Evolutionary conservation across 2,113 vertebrate species (phyloP).

Genomic region (Phycodurus eques): DNA sequence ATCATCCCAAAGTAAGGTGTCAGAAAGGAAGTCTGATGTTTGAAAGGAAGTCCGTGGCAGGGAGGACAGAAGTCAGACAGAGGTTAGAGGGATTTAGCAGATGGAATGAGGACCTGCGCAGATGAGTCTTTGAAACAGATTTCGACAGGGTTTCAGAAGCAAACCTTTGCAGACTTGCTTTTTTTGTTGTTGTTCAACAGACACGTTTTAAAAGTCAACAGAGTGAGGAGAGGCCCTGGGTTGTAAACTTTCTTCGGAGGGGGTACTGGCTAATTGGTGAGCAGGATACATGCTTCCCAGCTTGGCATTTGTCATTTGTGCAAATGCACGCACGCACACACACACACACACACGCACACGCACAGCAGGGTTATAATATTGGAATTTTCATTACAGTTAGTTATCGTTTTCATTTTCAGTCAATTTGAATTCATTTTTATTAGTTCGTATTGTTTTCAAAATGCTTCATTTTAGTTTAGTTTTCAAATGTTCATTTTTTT

Average conservation of each 20-base stretch:
- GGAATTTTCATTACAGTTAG: no score
- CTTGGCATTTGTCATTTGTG: no score
- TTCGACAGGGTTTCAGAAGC: constrained; percentile 56
- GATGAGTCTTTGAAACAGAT: constrained; percentile 63
- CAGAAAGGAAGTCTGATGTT: constrained; percentile 14
- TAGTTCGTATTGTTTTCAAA: no score
- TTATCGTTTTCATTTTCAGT: no score
- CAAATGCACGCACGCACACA: no score
- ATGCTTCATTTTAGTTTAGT: no score
- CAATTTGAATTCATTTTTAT: no score
- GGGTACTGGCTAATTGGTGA: not conserved
- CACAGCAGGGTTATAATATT: no score
- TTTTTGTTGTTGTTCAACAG: constrained; percentile 21
- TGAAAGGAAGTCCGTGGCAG: constrained; percentile 3
- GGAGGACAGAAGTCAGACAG: not conserved
- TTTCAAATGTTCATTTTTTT: no score
- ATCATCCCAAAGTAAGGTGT: constrained; percentile 10
- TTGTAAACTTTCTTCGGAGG: constrained; percentile 16
- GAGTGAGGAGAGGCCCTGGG: constrained; percentile 16
- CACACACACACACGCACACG: no score
- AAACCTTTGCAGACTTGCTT: constrained; percentile 21
- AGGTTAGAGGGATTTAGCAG: constrained; percentile 40
- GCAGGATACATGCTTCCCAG: not conserved
- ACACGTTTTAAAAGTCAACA: constrained; percentile 35
- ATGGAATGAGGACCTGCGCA: constrained; percentile 18